phyloP scores from a whole-genome alignment of 2,888 invertebrate species.

The Cataglyphis albicans region DNA sequence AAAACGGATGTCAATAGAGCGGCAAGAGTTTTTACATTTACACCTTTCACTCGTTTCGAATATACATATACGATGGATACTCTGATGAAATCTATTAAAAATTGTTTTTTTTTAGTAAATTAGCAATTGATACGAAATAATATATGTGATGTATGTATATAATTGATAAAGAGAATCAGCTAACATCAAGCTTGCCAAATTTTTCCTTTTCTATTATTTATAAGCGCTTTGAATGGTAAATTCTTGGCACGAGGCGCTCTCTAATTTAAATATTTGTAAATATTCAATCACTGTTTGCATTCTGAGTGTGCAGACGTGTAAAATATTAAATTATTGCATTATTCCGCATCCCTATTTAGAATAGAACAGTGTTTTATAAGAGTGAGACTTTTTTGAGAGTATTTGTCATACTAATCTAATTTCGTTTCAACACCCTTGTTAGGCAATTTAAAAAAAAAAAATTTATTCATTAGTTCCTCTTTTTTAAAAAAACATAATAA shows the following conservation, averaged over 20 bases:
- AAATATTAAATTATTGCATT: constrained; percentile 56
- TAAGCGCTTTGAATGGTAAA: constrained; percentile 20
- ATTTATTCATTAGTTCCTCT: not conserved
- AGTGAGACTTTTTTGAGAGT: constrained; percentile 46
- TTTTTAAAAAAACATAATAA: not conserved
- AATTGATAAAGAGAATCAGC: constrained; percentile 21
- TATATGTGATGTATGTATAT: not conserved
- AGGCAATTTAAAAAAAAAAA: not conserved
- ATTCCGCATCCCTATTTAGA: constrained; percentile 62
- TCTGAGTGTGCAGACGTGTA: constrained; percentile 56
- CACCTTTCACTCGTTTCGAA: constrained; percentile 45
- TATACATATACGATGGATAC: constrained; percentile 53
- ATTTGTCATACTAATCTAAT: constrained; percentile 70
- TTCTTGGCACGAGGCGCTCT: constrained; percentile 14
- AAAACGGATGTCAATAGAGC: constrained; percentile 55
- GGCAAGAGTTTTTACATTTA: constrained; percentile 42
- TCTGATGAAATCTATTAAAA: constrained; percentile 45
- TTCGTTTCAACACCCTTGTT: not conserved
- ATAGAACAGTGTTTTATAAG: constrained; percentile 61
- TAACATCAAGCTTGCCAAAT: constrained; percentile 10
- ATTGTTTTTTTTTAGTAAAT: constrained; percentile 43
- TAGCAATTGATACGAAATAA: constrained; percentile 32
- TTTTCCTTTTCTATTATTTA: constrained; percentile 16
- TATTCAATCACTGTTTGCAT: constrained; percentile 51
- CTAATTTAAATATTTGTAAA: constrained; percentile 19